phyloP scores from a whole-genome alignment of 2,888 invertebrate species.

The Ophion costatus region DNA sequence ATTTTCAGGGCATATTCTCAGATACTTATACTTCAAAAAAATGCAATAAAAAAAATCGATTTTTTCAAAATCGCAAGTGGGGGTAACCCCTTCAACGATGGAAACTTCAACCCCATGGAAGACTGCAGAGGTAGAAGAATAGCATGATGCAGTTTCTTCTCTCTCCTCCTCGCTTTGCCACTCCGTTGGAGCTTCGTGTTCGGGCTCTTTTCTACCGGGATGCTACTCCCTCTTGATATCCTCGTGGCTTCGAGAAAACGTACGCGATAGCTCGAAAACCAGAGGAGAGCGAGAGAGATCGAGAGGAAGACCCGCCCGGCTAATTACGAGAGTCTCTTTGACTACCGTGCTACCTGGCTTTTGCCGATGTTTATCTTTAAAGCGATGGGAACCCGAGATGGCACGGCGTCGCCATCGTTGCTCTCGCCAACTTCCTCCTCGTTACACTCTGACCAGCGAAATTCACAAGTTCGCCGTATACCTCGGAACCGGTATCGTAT shows the following conservation, averaged over 20 bases:
- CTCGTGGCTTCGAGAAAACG: constrained; percentile 58
- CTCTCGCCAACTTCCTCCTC: constrained; percentile 54
- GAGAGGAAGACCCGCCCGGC: constrained; percentile 70
- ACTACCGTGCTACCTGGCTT: constrained; percentile 76
- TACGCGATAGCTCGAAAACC: constrained; percentile 63
- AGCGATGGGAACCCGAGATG: constrained; percentile 77
- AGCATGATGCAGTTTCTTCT: constrained; percentile 46
- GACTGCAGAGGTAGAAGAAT: constrained; percentile 37
- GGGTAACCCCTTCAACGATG: too few species aligned
- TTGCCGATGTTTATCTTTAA: constrained; percentile 78
- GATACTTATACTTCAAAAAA: too few species aligned
- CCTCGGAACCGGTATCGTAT: constrained; percentile 46
- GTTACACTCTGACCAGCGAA: constrained; percentile 51
- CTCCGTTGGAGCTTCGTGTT: constrained; percentile 49
- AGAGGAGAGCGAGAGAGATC: constrained; percentile 58
- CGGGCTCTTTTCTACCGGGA: constrained; percentile 48
- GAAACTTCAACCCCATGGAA: constrained; percentile 19
- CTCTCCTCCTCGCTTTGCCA: constrained; percentile 37
- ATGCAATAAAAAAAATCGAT: too few species aligned
- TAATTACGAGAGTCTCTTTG: constrained; percentile 80
- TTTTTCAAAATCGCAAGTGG: too few species aligned
- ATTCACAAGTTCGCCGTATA: constrained; percentile 37
- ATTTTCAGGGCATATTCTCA: too few species aligned
- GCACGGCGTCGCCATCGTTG: constrained; percentile 70
- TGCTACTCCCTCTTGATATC: constrained; percentile 70